These are phyloP conservation scores for Byasa hedistus DNA, from an alignment of 2,888 invertebrate species.

Conservation along the genomic window DNA sequence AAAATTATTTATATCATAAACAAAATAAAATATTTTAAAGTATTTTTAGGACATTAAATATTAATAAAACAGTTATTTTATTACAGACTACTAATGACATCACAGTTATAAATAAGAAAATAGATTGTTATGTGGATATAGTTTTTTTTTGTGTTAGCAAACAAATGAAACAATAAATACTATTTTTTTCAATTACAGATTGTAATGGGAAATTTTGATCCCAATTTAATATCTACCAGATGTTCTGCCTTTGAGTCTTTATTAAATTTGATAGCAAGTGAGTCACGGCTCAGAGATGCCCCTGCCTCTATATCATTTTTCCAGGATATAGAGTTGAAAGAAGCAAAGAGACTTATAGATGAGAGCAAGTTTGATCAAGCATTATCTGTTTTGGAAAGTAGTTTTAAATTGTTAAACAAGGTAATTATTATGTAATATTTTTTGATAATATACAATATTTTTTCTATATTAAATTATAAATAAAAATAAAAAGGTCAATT, in stretches of 20 bases:
- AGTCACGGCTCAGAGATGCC: conserved; percentile 80
- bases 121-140: neutral
- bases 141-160: neutral
- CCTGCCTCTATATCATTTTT: conserved; percentile 81
- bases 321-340: conserved; percentile 82
- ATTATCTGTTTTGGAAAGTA: conserved; percentile 82
- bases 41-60: no score
- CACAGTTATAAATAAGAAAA: no score
- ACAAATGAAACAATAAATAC: neutral
- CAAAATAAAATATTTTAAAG: no score
- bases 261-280: conserved; percentile 77
- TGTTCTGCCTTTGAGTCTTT: conserved; percentile 83
- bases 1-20: no score
- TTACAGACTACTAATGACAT: no score
- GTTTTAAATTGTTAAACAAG: conserved; percentile 82
- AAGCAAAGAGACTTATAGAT: conserved; percentile 80
- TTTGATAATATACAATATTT: neutral
- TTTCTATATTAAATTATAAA: neutral
- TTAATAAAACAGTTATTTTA: no score
- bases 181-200: conserved; percentile 60
- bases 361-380: conserved; percentile 82
- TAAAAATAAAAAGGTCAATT: neutral
- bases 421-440: conserved; percentile 39
- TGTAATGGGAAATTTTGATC: conserved; percentile 85
- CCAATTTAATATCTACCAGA: conserved; percentile 82